Evolutionary conservation across 2,113 vertebrate genomes (phyloP), one percentile per base, ranked within the genome.

Genomic region (Dissostichus mawsoni): DNA sequence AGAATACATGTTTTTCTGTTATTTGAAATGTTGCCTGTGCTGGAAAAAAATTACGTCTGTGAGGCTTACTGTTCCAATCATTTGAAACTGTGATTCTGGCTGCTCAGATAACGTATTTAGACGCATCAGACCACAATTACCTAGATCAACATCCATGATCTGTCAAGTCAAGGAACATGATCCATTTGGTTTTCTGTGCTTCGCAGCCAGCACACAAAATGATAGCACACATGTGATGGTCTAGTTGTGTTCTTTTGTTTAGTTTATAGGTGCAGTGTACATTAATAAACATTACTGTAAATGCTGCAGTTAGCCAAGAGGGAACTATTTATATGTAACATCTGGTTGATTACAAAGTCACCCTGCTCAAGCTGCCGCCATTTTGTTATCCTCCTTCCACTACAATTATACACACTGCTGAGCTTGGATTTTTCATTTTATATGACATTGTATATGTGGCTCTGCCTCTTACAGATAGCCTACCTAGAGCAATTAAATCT

Each of bases 1-100:
- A 61, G 51, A 69, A 33, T n/a, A 78, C 56, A 71, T 68, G 17
- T 45, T 57, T 76, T 55, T 62, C 57, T 58, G 45, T 65, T 74
- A 36, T 69, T 65, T 53, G 20, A 63, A 65, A 57, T 44, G 2
- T 14, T 45, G 62, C 23, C 41, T 69, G 13, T 17, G 62, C 65
- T 41, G 67, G n/a, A 68, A 48, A 55, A 33, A 16, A 16, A 2
- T 20, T 18, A 23, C 4, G 1, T 13, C n/a, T 45, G 3, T 53
- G 48, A 55, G 11, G 23, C 11, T 56, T 50, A 29, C 7, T 29
- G 16, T 61, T 48, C 2, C 44, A 33, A 36, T 56, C 16, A 56
- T 78, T 20, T 78, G 23, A 14, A 62, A 61, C 18, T 36, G 16
- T 23, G 56, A 25, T 36, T 57, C 20, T 67, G 29, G 36, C 3